These are phyloP conservation scores for Stictonetta naevosa DNA, from an alignment of 2,113 vertebrate genomes.

Conservation along the genomic window DNA sequence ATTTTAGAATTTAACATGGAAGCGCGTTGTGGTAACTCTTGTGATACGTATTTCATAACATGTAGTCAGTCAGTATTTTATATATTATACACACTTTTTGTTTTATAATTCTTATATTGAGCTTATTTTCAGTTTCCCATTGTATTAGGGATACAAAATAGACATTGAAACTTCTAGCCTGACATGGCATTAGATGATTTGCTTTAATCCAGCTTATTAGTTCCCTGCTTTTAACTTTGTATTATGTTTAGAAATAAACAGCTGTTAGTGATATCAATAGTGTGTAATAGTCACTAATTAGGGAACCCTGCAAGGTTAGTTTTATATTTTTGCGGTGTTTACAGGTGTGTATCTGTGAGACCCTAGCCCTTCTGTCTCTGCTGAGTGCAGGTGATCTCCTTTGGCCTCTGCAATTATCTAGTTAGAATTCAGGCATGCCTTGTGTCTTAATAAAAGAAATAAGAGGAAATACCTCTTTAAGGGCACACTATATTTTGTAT, in stretches of 20 bases:
- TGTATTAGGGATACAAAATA: slow-evolving; percentile 23
- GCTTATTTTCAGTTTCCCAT: slow-evolving; percentile 2
- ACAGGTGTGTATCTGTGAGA: background rate
- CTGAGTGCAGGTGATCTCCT: background rate
- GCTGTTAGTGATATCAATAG: background rate
- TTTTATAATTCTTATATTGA: slow-evolving; percentile 44
- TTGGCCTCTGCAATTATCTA: slow-evolving; percentile 16
- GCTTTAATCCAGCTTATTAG: background rate
- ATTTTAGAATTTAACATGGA: background rate
- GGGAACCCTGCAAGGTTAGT: background rate
- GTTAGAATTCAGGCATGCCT: background rate
- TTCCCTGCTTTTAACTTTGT: slow-evolving; percentile 10
- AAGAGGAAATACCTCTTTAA: background rate
- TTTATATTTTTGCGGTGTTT: background rate
- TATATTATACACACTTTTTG: slow-evolving; percentile 10
- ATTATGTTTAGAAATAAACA: background rate
- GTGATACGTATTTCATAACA: slow-evolving; percentile 54
- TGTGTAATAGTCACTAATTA: background rate
- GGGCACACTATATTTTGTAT: background rate
- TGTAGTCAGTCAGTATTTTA: slow-evolving; percentile 46
- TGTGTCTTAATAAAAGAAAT: background rate
- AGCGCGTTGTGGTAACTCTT: slow-evolving; percentile 22
- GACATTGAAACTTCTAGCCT: background rate
- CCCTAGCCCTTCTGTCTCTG: background rate
- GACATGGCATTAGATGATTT: background rate